phyloP scores from a whole-genome alignment of 2,797 vertebrate species.

The Myotis myotis region DNA sequence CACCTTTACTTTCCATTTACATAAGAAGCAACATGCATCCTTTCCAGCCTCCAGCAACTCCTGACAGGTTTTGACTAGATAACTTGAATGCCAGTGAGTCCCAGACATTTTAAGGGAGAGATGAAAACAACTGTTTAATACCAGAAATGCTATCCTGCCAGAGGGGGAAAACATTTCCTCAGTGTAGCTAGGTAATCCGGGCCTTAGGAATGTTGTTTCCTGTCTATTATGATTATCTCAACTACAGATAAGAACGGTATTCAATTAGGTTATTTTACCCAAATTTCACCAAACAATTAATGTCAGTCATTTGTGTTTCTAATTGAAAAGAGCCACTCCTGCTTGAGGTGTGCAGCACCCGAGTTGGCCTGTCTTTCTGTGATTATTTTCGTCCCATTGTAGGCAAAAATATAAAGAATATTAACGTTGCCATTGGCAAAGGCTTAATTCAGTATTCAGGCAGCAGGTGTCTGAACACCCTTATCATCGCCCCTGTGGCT shows the following conservation, averaged over 20 bases:
- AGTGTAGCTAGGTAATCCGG: background rate
- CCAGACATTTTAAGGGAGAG: background rate
- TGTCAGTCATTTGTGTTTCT: background rate
- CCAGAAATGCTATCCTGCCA: background rate
- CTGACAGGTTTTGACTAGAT: background rate
- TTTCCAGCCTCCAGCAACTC: background rate
- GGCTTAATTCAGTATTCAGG: background rate
- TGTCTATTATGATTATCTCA: background rate
- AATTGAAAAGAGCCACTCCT: background rate
- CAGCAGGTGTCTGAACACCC: background rate
- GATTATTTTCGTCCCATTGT: background rate
- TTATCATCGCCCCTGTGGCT: background rate
- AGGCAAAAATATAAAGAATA: background rate
- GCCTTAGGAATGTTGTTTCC: background rate
- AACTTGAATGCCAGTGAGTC: background rate
- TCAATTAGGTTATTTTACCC: background rate
- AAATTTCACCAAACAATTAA: background rate
- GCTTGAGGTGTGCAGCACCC: background rate
- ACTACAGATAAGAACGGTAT: background rate
- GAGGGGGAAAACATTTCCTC: background rate
- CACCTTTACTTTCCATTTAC: background rate
- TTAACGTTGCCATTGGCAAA: background rate
- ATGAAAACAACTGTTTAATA: background rate
- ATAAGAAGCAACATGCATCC: background rate
- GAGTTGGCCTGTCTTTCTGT: background rate